Evolutionary conservation across 2,797 vertebrate species (phyloP), one percentile per base, ranked within the genome.

Genomic region (Erithacus rubecula): DNA sequence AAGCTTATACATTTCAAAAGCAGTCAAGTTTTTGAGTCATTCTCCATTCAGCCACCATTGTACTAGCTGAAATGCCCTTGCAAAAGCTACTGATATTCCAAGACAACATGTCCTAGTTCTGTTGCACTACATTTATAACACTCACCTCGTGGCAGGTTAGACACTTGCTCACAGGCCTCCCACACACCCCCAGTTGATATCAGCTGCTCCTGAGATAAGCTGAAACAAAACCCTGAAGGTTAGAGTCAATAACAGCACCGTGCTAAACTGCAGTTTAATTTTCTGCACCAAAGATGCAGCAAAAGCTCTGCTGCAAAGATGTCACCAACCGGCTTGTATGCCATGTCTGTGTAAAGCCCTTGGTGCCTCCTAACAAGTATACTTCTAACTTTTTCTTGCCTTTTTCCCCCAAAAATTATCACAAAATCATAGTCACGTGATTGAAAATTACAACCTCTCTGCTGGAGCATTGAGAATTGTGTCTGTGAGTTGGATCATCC

Each of bases 121-220:
- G 15, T 6, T 60, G 36, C 16, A 64, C 76, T 93, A n/a, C 20
- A 39, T 18, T 27, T 10, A 53, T 10, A 43, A 39, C n/a, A 90
- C 98, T 89, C 58, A 99, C 99, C 99, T 98, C 52, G 97, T 26
- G 99, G 99, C 79, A 99, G 87, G 43, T 67, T 96, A 78, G 93
- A 77, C 49, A 98, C 98, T 30, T 95, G 98, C 65, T 99, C 98
- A 52, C 99, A 99, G 2, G 98, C 98, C 21, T 98, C 98, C 98
- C 99, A 99, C 53, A 99, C 98, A 16, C 97, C 95, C 90, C 98
- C 99, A 19, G 98, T 99, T 29, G 98, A 98, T 47, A 97, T 97
- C 80, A 99, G 95, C 97, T 99, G 99, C 12, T 98, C 98, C 96
- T 98, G 99, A 51, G 98, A 98, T 37, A 98, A 95, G 90, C 99